phyloP scores from a whole-genome alignment of 2,113 vertebrate species.

The Zapus hudsonius region DNA sequence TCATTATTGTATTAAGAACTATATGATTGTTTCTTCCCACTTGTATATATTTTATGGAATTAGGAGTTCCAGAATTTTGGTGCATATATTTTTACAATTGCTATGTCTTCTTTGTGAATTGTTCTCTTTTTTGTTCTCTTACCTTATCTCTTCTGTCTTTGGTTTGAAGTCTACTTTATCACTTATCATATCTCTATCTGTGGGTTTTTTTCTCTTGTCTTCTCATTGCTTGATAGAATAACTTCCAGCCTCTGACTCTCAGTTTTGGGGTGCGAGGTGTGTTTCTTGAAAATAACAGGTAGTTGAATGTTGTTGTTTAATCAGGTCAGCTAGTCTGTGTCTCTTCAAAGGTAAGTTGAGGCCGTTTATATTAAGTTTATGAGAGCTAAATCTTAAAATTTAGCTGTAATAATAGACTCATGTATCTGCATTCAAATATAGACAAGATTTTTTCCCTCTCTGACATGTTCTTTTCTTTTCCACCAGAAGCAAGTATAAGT shows the following conservation, averaged over 20 bases:
- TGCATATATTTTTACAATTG: background rate
- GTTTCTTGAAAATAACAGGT: background rate
- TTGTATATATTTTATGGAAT: background rate
- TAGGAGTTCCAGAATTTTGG: background rate
- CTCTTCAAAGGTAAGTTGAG: background rate
- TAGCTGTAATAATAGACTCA: background rate
- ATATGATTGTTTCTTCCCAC: background rate
- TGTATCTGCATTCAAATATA: background rate
- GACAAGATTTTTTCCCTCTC: too few species aligned
- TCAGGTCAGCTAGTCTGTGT: background rate
- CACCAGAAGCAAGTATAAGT: background rate
- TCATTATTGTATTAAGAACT: background rate
- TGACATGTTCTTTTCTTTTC: constrained; percentile 39
- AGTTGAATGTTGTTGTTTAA: background rate
- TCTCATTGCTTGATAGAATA: background rate
- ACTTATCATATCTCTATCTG: background rate
- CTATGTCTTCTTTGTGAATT: background rate
- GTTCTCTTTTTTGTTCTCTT: background rate
- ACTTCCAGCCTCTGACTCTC: background rate
- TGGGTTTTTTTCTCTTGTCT: background rate
- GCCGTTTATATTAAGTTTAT: background rate
- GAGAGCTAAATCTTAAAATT: background rate
- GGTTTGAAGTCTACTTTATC: background rate
- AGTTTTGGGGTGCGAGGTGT: background rate
- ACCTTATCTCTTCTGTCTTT: background rate